These are phyloP conservation scores for Neocrepidodera transversa DNA, from an alignment of 2,888 invertebrate species.

Conservation along the genomic window DNA sequence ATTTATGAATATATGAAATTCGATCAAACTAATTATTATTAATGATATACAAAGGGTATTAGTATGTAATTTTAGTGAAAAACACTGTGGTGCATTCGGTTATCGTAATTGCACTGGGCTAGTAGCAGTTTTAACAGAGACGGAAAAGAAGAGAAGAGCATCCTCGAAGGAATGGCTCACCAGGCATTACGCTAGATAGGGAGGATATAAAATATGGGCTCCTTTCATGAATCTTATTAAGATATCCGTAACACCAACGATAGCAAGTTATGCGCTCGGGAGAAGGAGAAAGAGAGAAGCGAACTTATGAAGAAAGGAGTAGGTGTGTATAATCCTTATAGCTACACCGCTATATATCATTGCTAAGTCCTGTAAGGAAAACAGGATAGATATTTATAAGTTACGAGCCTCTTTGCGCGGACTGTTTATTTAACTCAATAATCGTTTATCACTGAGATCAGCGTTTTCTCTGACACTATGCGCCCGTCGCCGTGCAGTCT, in stretches of 20 bases:
- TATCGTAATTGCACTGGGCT: slow-evolving; percentile 46
- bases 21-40: too few relatives aligned
- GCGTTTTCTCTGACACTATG: slow-evolving; percentile 36
- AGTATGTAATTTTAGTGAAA: too few relatives aligned
- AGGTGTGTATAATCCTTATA: slow-evolving; percentile 64
- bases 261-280: slow-evolving; percentile 58
- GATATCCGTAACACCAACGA: slow-evolving; percentile 71
- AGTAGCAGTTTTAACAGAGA: slow-evolving; percentile 28
- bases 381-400: slow-evolving; percentile 63
- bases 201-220: slow-evolving; percentile 81
- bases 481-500: not conserved
- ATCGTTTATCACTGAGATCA: slow-evolving; percentile 59
- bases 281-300: slow-evolving; percentile 48
- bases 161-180: slow-evolving; percentile 50
- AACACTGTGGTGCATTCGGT: slow-evolving; percentile 39
- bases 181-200: slow-evolving; percentile 61
- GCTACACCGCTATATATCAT: slow-evolving; percentile 63
- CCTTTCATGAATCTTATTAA: slow-evolving; percentile 86
- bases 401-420: slow-evolving; percentile 58
- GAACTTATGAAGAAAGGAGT: slow-evolving; percentile 65
- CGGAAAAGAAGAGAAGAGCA: slow-evolving; percentile 29
- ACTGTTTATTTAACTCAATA: slow-evolving; percentile 62
- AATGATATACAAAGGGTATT: too few relatives aligned
- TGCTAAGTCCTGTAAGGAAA: slow-evolving; percentile 62
- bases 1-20: too few relatives aligned